Base-by-base conservation (phyloP, 30 jellyfish, hydroid and myxozoan genomes). In the Hydra vulgaris region DNA sequence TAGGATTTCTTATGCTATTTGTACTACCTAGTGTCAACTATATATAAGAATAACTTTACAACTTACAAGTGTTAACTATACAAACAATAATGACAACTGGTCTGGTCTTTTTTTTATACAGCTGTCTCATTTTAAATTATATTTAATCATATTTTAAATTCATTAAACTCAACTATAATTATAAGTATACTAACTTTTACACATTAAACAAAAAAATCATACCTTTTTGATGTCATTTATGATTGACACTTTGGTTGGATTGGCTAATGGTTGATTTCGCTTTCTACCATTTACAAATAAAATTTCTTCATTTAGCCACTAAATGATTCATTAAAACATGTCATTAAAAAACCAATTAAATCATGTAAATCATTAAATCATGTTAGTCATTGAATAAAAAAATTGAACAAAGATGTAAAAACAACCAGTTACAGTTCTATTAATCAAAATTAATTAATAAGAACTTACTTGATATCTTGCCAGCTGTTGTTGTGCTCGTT, bases 221-320 rank as follows among this genome's bases (percentile, higher is more conserved):
- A 88, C 96, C 95, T 86, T 90, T 84, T 73, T 77, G 40, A 90
- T 85, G 21, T 90, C 97, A 70, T 72, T 67, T 53, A 90, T 54
- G 19, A 84, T 73, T 20, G 95, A 83, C 0, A 73, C 54, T 70
- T 89, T 86, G 94, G 96, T 84, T 15, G 96, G 97, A 21, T 75
- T 79, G 0, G 92, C 95, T 72, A 81, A 15, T 0, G 88, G 86
- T 18, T 77, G 25, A 66, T 27, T 68, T 21, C 82, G 89, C 82
- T 82, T 89, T 53, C 78, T 82, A 56, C 89, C 88, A 68, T 74
- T 76, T 15, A 70, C 78, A 55, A 78, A 71, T 27, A 86, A 52
- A 8, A 73, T 70, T 18, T 82, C 96, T 79, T 86, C 97, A 77
- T 90, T 83, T 12, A 90, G 91, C 97, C 97, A 90, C 97, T 90